Evolutionary conservation across 2,113 vertebrate species (phyloP).

Genomic region (Nycticryphes semicollaris): DNA sequence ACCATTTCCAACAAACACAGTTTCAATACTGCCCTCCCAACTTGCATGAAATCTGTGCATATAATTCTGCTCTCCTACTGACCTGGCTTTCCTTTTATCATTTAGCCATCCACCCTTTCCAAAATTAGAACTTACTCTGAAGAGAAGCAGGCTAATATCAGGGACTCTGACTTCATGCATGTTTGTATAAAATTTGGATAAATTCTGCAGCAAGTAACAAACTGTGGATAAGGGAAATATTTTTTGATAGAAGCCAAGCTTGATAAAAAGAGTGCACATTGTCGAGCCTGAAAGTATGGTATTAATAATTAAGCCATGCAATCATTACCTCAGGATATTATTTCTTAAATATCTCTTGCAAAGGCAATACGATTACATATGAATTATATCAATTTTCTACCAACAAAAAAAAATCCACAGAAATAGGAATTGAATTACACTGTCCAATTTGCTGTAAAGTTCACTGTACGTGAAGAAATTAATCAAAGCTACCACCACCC

Average conservation of each 20-base stretch:
- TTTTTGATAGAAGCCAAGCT: constrained; percentile 52
- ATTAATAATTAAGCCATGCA: constrained; percentile 82
- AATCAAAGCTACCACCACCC: constrained; percentile 89
- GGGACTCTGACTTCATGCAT: not conserved
- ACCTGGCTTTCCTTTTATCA: not conserved
- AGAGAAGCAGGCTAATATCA: not conserved
- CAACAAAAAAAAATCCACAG: constrained; percentile 81
- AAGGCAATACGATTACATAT: constrained; percentile 85
- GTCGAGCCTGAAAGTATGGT: constrained; percentile 58
- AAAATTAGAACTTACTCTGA: not conserved
- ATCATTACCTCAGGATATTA: constrained; percentile 85
- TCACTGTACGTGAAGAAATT: constrained; percentile 90
- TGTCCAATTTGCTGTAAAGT: constrained; percentile 88
- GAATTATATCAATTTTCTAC: constrained; percentile 86
- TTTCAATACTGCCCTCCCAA: not conserved
- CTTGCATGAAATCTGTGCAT: not conserved
- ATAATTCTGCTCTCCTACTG: not conserved
- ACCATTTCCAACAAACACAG: not conserved
- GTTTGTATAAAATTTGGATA: not conserved
- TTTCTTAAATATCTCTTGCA: constrained; percentile 85
- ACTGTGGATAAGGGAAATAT: constrained; percentile 13
- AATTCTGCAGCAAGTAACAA: not conserved
- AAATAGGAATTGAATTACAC: constrained; percentile 88
- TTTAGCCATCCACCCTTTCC: not conserved
- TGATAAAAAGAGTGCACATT: constrained; percentile 26